Evolutionary conservation across 2,888 invertebrate species (phyloP).

Genomic region (Rhingia campestris): DNA sequence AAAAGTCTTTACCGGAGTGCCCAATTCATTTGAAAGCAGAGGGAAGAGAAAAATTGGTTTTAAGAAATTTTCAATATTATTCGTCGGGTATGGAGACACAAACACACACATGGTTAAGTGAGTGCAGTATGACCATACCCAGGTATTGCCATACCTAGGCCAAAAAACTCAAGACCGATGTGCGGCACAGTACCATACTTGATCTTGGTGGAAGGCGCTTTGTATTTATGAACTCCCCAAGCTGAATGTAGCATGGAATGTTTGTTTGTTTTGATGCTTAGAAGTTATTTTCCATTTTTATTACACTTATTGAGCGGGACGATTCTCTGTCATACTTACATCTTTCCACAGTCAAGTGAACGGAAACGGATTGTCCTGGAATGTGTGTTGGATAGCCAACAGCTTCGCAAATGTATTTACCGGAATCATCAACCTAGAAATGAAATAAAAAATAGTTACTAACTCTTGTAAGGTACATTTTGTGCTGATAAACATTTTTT

Average conservation of each 20-base stretch:
- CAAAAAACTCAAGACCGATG: constrained; percentile 85
- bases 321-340: constrained; percentile 85
- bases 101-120: background rate
- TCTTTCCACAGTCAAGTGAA: constrained; percentile 88
- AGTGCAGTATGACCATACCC: background rate
- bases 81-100: background rate
- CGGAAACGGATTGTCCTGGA: constrained; percentile 87
- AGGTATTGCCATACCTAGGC: constrained; percentile 83
- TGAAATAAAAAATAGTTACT: background rate
- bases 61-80: constrained; percentile 3
- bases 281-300: constrained; percentile 39
- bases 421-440: constrained; percentile 87
- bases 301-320: constrained; percentile 14
- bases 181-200: constrained; percentile 85
- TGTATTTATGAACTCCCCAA: constrained; percentile 81
- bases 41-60: constrained; percentile 5
- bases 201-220: constrained; percentile 81
- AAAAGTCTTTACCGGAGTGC: constrained; percentile 63
- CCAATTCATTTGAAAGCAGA: constrained; percentile 36
- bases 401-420: constrained; percentile 93
- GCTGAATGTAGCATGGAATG: constrained; percentile 79
- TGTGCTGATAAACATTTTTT: no score
- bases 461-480: no score
- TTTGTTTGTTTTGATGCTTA: constrained; percentile 29
- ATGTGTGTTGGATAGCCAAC: constrained; percentile 85